Conservation (phyloP, 2,113 vertebrate species). For the Hippocampus barbouri region DNA sequence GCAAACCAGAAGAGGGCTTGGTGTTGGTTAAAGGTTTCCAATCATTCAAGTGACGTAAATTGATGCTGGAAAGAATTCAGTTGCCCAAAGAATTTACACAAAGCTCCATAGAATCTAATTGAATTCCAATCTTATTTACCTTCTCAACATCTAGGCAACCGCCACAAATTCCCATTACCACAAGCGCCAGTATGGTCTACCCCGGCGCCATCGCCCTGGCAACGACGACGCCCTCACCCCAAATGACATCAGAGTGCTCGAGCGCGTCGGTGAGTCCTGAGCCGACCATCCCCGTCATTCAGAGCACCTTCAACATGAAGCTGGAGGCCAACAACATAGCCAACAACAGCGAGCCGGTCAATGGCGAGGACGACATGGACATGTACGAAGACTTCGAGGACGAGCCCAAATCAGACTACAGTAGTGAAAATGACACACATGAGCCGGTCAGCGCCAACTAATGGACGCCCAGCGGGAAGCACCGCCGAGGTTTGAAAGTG, state of each 20-base stretch:
- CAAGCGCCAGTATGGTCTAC: slow-evolving; percentile 92
- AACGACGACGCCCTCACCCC: slow-evolving; percentile 92
- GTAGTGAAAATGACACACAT: slow-evolving; percentile 95
- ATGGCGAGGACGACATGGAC: slow-evolving; percentile 96
- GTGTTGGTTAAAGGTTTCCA: neutral
- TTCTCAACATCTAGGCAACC: slow-evolving; percentile 82
- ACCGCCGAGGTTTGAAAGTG: slow-evolving; percentile 44
- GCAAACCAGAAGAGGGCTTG: slow-evolving; percentile 40
- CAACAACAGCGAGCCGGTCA: slow-evolving; percentile 82
- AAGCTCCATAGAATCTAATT: neutral
- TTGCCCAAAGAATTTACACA: neutral
- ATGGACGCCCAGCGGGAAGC: slow-evolving; percentile 49
- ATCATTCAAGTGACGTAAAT: neutral
- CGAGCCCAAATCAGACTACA: slow-evolving; percentile 99
- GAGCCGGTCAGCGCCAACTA: slow-evolving; percentile 95
- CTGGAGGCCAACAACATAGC: slow-evolving; percentile 81
- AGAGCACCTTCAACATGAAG: slow-evolving; percentile 97
- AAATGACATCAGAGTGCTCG: slow-evolving; percentile 99
- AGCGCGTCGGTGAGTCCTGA: slow-evolving; percentile 96
- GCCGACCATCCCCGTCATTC: slow-evolving; percentile 95
- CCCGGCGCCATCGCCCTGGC: slow-evolving; percentile 95
- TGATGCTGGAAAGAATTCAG: neutral
- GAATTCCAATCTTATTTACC: neutral
- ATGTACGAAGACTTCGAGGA: slow-evolving; percentile 99
- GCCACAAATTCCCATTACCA: slow-evolving; percentile 96